Base-by-base conservation (phyloP, 1,140 invertebrate genomes). In the Lasaia peninsularis region DNA sequence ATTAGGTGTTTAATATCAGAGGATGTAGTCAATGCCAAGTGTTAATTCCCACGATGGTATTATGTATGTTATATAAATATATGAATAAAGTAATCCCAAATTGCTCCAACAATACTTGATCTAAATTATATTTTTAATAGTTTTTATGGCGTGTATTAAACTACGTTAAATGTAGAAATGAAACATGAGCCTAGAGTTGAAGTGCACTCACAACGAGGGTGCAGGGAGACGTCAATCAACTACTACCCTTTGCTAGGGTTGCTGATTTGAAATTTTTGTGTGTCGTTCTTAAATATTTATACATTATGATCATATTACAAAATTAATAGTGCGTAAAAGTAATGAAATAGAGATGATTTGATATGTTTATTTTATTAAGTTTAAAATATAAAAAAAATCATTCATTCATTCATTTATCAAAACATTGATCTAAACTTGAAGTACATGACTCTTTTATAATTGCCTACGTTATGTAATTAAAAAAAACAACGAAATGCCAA, bases 11-110 rank as follows among this genome's bases (percentile, higher is more conserved):
- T 50, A 62, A 55, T 70, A 68, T 69, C 56, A 57, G 48, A 56
- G 56, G 63, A 73, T 69, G 65, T 63, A 68, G 63, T 77, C 71
- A 80, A 75, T 85, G 78, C 67, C 75, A 76, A 74, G 75, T 69
- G 64, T 50, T 63, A 59, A 31, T 52, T 31, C 24, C 12, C 31
- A 31, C 21, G 37, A 3, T 52, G 0, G 31, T 28, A 52, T n/a
- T n/a, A 52, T 12, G 31, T 52, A 31, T 28, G 1, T n/a, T 52
- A 14, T n/a, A 31, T 16, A 24, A 28, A 28, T 28, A 31, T n/a
- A 52, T 14, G 11, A 31, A 16, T 3, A 18, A 44, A 44, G 8
- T 52, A 28, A 52, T n/a, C n/a, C 24, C 10, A 16, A 9, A 32
- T 32, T 12, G n/a, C 14, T 52, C n/a, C 24, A 14, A 52, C 10